phyloP scores from a whole-genome alignment of 2,797 vertebrate species.

The Clangula hyemalis region DNA sequence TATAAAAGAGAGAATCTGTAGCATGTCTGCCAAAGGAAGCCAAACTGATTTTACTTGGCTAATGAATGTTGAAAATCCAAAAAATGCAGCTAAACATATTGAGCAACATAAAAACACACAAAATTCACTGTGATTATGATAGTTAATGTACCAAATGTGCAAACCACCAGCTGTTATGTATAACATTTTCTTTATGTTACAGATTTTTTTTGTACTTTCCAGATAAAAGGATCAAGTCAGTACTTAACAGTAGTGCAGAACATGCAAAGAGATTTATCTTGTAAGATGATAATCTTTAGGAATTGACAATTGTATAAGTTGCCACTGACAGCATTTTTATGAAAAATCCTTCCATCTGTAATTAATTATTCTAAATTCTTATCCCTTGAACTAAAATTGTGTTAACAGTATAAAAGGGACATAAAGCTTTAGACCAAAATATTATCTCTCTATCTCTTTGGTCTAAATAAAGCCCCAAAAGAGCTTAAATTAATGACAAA shows the following conservation, averaged over 20 bases:
- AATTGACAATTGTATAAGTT: constrained; percentile 31
- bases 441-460: constrained; percentile 60
- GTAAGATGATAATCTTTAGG: constrained; percentile 22
- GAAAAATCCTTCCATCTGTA: constrained; percentile 14
- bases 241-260: not conserved
- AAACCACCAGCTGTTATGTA: not conserved
- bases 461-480: constrained; percentile 62
- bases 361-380: constrained; percentile 51
- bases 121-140: not conserved
- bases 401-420: constrained; percentile 59
- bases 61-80: not conserved
- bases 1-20: not conserved
- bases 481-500: constrained; percentile 52
- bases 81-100: not conserved
- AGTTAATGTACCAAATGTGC: not conserved
- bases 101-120: constrained; percentile 7
- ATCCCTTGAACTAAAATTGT: constrained; percentile 43
- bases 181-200: not conserved
- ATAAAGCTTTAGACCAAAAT: constrained; percentile 63
- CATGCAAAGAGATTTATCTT: not conserved
- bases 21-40: not conserved
- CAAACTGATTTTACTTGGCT: not conserved
- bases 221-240: not conserved
- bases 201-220: not conserved
- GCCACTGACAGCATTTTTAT: constrained; percentile 4